These are phyloP conservation scores for Manacus vitellinus DNA, from an alignment of 2,113 vertebrate species.

Conservation along the genomic window DNA sequence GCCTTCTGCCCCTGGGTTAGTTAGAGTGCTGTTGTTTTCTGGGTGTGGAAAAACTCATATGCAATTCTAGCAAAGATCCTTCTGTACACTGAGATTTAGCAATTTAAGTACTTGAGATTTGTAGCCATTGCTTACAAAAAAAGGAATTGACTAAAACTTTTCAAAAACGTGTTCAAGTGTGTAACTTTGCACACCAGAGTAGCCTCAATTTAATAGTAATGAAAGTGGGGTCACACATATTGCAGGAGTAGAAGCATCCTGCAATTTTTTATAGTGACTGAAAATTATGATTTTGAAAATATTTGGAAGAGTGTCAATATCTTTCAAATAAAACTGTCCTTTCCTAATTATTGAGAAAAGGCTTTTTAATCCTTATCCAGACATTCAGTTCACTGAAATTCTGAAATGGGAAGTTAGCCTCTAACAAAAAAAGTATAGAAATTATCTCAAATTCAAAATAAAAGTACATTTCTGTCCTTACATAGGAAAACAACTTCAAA, in stretches of 20 bases:
- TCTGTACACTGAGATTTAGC: not conserved
- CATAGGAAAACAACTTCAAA: not conserved
- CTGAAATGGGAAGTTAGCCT: not conserved
- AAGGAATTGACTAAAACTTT: accelerated
- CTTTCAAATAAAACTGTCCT: not conserved
- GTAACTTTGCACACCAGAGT: not conserved
- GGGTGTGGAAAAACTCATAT: accelerated
- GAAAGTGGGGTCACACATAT: not conserved
- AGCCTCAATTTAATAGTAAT: not conserved
- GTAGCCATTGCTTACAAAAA: not conserved
- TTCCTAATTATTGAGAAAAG: not conserved
- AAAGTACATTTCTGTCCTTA: not conserved
- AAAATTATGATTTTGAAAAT: not conserved
- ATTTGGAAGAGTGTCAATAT: not conserved
- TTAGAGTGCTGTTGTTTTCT: not conserved
- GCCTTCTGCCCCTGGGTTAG: not conserved
- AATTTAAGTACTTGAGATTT: not conserved
- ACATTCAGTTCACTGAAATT: not conserved
- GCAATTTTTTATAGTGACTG: not conserved
- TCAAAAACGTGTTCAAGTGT: not conserved
- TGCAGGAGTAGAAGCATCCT: not conserved
- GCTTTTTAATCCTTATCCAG: not conserved
- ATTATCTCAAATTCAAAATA: not conserved
- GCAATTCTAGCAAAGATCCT: not conserved
- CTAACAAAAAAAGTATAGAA: not conserved